Conservation (phyloP, 1,140 invertebrate genomes). For the Neomicropteryx cornuta region DNA sequence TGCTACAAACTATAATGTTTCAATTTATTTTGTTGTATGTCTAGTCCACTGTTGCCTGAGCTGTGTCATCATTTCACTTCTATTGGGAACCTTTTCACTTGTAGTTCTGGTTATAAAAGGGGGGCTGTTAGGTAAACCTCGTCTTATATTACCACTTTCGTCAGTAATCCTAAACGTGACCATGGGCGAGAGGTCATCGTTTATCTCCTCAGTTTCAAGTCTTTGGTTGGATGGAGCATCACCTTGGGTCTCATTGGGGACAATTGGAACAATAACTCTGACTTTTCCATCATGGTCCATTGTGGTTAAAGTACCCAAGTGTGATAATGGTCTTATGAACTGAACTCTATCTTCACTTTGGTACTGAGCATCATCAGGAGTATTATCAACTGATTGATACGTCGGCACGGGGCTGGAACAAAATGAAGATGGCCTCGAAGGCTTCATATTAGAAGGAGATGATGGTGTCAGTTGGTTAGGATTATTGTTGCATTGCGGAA, state of each 20-base stretch:
- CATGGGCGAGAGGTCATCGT: too few species aligned
- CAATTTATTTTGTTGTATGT: constrained; percentile 69
- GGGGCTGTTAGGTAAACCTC: constrained; percentile 12
- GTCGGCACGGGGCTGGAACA: constrained; percentile 22
- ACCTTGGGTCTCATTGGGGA: constrained; percentile 23
- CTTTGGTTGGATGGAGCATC: constrained; percentile 18
- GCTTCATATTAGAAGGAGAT: too few species aligned
- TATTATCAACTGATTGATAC: constrained; percentile 22
- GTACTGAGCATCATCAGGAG: constrained; percentile 22
- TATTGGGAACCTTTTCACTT: constrained; percentile 71
- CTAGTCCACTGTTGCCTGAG: constrained; percentile 70
- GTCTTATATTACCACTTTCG: background rate
- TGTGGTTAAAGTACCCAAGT: constrained; percentile 46
- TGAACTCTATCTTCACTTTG: constrained; percentile 33
- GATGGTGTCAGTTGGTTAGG: too few species aligned
- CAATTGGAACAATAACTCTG: constrained; percentile 42
- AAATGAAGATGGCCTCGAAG: constrained; percentile 25
- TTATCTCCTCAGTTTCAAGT: background rate
- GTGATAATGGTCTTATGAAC: constrained; percentile 56
- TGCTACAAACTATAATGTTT: too few species aligned
- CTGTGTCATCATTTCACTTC: constrained; percentile 73
- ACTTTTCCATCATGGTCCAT: constrained; percentile 43
- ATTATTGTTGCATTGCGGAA: too few species aligned
- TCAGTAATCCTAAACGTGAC: background rate
- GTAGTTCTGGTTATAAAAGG: constrained; percentile 67